Conservation (phyloP, 1,140 invertebrate genomes). For the Bicyclus anynana region DNA sequence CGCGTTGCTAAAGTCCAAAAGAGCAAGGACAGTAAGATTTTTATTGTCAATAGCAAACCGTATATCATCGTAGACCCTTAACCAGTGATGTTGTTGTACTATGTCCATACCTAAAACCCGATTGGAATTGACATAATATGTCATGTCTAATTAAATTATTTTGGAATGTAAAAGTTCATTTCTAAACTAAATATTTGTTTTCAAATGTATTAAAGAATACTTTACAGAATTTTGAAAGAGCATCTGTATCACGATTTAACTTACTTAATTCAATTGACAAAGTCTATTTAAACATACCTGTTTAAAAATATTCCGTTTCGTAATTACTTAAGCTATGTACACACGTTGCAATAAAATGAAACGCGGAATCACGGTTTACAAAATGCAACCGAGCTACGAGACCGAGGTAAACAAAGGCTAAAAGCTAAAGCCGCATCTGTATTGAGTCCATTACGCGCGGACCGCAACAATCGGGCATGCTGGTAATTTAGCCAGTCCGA, state of each 20-base stretch:
- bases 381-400: conserved; percentile 21
- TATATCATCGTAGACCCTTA: background rate
- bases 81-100: background rate
- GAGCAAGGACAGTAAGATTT: background rate
- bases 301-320: too few relatives aligned
- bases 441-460: conserved; percentile 45
- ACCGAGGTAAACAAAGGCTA: conserved; percentile 45
- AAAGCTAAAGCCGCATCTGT: conserved; percentile 50
- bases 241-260: too few relatives aligned
- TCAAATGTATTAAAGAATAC: too few relatives aligned
- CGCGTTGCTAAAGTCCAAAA: conserved; percentile 6
- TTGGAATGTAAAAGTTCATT: too few relatives aligned
- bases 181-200: too few relatives aligned
- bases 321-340: background rate
- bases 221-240: too few relatives aligned
- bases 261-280: too few relatives aligned
- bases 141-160: too few relatives aligned
- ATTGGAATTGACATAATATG: background rate
- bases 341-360: background rate
- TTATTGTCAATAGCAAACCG: background rate
- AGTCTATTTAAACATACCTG: background rate
- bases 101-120: background rate
- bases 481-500: conserved; percentile 30
- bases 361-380: conserved; percentile 27
- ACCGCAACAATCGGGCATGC: conserved; percentile 39